phyloP scores from a whole-genome alignment of 2,888 invertebrate species.

The Trilocha varians region DNA sequence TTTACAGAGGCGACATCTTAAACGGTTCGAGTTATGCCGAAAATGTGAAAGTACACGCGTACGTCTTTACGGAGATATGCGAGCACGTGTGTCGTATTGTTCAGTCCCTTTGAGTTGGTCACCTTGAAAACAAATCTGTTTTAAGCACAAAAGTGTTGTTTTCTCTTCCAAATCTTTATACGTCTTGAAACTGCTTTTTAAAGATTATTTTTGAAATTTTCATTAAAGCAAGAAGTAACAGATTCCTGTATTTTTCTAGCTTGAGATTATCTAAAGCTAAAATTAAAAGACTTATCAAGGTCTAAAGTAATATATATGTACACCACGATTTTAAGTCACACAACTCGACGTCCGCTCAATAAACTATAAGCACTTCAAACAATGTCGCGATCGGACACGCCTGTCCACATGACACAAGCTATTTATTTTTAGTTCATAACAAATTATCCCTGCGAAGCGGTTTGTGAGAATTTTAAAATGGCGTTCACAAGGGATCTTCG shows the following conservation, averaged over 20 bases:
- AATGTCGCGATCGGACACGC: constrained; percentile 42
- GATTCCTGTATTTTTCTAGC: too few species aligned
- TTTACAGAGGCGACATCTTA: constrained; percentile 41
- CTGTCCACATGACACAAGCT: constrained; percentile 47
- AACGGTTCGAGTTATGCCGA: constrained; percentile 39
- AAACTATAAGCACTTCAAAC: too few species aligned
- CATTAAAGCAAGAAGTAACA: too few species aligned
- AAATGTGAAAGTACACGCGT: constrained; percentile 38
- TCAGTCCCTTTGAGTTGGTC: background rate
- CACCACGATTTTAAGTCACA: too few species aligned
- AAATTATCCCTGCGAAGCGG: constrained; percentile 41
- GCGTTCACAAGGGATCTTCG: constrained; percentile 9
- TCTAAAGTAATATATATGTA: too few species aligned
- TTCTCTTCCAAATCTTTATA: too few species aligned
- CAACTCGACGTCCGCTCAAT: too few species aligned
- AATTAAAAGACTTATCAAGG: too few species aligned
- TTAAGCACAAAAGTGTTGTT: too few species aligned
- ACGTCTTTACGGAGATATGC: background rate
- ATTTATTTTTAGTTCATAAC: constrained; percentile 42
- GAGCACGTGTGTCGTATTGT: background rate
- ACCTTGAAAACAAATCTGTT: background rate
- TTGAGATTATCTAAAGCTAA: too few species aligned
- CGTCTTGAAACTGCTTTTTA: too few species aligned
- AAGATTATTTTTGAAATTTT: too few species aligned
- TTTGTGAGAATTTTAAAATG: constrained; percentile 30